phyloP scores from a whole-genome alignment of 2,888 invertebrate genomes.

The Leptinotarsa juncta region DNA sequence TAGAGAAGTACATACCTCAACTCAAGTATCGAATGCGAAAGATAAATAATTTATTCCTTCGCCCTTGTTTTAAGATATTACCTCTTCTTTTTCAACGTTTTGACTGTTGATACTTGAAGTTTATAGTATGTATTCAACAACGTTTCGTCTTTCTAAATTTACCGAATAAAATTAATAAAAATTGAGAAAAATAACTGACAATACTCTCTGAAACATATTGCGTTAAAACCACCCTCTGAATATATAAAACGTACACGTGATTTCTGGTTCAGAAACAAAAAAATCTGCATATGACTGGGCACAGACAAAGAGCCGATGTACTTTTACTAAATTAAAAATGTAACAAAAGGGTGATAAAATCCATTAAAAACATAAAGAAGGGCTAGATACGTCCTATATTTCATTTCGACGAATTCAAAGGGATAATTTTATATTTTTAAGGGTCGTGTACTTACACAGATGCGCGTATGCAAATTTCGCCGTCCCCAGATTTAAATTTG shows the following conservation, averaged over 20 bases:
- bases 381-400: slow-evolving; percentile 49
- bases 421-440: slow-evolving; percentile 55
- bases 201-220: not conserved
- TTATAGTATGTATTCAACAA: no score
- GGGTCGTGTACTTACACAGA: slow-evolving; percentile 53
- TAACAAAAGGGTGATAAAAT: slow-evolving; percentile 59
- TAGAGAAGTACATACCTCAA: no score
- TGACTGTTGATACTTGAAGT: no score
- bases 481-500: slow-evolving; percentile 52
- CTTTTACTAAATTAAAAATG: slow-evolving; percentile 53
- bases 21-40: no score
- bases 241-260: slow-evolving; percentile 7
- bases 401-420: slow-evolving; percentile 51
- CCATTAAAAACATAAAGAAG: slow-evolving; percentile 59
- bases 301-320: slow-evolving; percentile 39
- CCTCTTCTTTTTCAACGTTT: no score
- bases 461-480: slow-evolving; percentile 54
- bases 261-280: slow-evolving; percentile 21
- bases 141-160: no score
- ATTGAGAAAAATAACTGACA: not conserved
- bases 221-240: slow-evolving; percentile 12
- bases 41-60: no score
- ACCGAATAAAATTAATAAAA: no score
- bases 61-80: no score
- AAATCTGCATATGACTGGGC: slow-evolving; percentile 26